Percentiles rank a stretch among this genome's conserved stretches.
These are phyloP conservation scores for Rhineura floridana DNA, from an alignment of 2,113 vertebrate species.

Conservation along the genomic window DNA sequence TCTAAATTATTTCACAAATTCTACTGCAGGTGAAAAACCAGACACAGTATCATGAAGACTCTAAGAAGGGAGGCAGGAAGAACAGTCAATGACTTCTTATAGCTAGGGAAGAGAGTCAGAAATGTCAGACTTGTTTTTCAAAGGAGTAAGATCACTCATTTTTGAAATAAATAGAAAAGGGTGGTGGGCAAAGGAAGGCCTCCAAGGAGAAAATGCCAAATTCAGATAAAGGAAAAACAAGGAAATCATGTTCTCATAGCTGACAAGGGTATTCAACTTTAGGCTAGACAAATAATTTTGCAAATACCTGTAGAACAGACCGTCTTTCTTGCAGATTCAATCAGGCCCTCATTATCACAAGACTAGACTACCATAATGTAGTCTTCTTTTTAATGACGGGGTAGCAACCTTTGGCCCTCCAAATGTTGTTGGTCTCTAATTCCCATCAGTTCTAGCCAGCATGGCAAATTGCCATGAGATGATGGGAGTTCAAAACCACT, in stretches of 20 bases:
- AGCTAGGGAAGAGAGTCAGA: not conserved
- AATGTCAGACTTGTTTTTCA: not conserved
- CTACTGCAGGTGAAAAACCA: not conserved
- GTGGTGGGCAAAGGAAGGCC: not conserved
- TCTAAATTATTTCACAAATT: not conserved
- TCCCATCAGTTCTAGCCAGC: not conserved
- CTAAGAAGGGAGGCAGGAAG: not conserved
- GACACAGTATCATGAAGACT: not conserved
- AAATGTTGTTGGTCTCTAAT: not conserved
- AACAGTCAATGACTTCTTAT: not conserved
- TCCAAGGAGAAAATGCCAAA: not conserved
- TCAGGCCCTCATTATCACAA: not conserved
- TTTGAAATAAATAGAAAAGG: not conserved
- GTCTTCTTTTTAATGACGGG: no score
- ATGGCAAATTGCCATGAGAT: no score
- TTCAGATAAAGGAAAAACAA: not conserved
- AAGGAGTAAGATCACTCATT: not conserved
- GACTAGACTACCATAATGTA: no score
- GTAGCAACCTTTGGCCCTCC: not conserved
- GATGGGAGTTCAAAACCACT: not conserved
- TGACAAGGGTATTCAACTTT: not conserved
- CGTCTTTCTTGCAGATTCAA: not conserved
- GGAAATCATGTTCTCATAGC: not conserved
- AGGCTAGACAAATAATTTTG: not conserved
- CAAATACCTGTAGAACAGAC: not conserved